Evolutionary conservation across 2,113 vertebrate genomes (phyloP).

Genomic region (Sebastes fasciatus): DNA sequence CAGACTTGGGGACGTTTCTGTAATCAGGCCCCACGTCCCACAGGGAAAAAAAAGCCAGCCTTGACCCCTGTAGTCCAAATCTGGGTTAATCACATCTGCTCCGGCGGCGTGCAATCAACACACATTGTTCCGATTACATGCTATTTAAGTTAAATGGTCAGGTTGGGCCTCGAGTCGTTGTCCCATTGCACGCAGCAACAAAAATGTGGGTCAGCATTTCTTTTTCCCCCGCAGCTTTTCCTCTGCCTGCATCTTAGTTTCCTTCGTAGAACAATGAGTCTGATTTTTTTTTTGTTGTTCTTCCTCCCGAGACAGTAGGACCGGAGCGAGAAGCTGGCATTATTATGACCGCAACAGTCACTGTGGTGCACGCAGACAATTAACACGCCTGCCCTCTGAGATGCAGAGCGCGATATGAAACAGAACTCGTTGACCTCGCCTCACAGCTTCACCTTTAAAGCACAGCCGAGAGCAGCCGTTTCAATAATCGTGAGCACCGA

Average conservation of each 20-base stretch:
- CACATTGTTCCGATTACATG: conserved; percentile 75
- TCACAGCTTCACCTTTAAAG: background rate
- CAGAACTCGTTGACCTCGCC: conserved; percentile 57
- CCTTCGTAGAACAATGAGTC: conserved; percentile 76
- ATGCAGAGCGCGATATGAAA: conserved; percentile 29
- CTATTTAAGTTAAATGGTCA: conserved; percentile 66
- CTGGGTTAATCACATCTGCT: conserved; percentile 72
- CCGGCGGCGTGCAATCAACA: conserved; percentile 67
- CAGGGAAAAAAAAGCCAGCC: conserved; percentile 6
- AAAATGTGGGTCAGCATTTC: conserved; percentile 75
- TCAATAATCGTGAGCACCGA: conserved; percentile 49
- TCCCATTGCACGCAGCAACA: conserved; percentile 65
- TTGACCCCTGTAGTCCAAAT: conserved; percentile 59
- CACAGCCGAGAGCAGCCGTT: background rate
- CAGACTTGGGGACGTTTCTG: background rate
- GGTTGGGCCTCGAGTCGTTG: conserved; percentile 60
- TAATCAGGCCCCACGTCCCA: background rate
- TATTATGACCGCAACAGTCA: conserved; percentile 49
- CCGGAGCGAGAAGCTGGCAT: conserved; percentile 43
- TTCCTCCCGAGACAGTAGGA: conserved; percentile 28
- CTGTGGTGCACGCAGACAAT: background rate
- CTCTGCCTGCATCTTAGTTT: conserved; percentile 65
- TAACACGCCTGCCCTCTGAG: background rate
- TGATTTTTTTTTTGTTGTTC: conserved; percentile 34
- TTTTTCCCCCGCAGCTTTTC: conserved; percentile 52